Evolutionary conservation across 2,113 vertebrate genomes (phyloP).

Genomic region (Caloenas nicobarica): DNA sequence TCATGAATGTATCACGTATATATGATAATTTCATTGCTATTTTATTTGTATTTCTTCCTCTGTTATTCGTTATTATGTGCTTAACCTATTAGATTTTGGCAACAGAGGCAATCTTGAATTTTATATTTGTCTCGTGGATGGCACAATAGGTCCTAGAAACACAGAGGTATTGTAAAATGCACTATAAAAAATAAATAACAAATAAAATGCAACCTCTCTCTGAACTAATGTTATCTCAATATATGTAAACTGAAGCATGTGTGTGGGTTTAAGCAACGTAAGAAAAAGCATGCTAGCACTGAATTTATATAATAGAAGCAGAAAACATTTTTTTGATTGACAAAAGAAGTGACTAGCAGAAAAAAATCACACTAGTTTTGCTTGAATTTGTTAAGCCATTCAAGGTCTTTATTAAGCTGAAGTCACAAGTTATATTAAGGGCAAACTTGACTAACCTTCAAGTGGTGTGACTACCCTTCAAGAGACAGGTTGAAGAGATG

Average conservation of each 20-base stretch:
- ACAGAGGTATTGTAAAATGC: background rate
- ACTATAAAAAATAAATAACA: background rate
- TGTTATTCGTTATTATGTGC: background rate
- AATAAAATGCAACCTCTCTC: background rate
- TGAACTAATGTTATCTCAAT: background rate
- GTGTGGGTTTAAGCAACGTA: background rate
- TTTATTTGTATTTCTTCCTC: background rate
- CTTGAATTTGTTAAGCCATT: background rate
- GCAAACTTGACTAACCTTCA: background rate
- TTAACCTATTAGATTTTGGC: background rate
- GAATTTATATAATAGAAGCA: background rate
- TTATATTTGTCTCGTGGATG: background rate
- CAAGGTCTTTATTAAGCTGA: background rate
- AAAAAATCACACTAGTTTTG: background rate
- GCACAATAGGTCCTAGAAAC: background rate
- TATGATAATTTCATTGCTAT: background rate
- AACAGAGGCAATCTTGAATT: background rate
- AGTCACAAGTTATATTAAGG: background rate
- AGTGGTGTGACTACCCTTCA: background rate
- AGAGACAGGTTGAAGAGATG: background rate
- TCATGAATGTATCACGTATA: background rate
- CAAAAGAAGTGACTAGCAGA: background rate
- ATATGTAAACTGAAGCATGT: background rate
- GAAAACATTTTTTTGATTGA: background rate
- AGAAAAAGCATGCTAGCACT: background rate